Percentiles rank a stretch among this genome's conserved stretches.
These are phyloP conservation scores for Euzophera pinguis DNA, from an alignment of 2,888 invertebrate species.

Conservation along the genomic window DNA sequence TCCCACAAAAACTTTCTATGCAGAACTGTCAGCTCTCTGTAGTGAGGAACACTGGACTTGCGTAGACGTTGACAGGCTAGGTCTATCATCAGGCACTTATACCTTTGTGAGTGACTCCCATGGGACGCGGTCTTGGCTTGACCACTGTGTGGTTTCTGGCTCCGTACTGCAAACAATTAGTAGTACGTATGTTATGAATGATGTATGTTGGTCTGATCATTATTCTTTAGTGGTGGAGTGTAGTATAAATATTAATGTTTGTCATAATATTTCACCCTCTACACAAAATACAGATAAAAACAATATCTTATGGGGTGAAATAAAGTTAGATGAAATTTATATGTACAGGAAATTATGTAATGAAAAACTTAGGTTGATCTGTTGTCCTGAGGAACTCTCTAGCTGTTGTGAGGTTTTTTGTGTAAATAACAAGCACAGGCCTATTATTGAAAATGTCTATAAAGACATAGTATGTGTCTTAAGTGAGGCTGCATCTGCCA, in stretches of 20 bases:
- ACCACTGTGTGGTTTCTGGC: constrained; percentile 12
- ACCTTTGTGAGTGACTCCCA: constrained; percentile 9
- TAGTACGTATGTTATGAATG: not conserved
- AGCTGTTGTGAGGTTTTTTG: no score
- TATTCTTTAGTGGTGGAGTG: constrained; percentile 10
- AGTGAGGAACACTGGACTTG: constrained; percentile 7
- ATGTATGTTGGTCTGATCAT: constrained; percentile 15
- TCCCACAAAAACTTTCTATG: constrained; percentile 5
- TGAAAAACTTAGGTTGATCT: no score
- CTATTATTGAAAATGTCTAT: no score
- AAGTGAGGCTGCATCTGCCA: not conserved
- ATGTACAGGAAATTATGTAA: not conserved
- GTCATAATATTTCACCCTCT: no score
- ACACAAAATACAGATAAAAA: not conserved
- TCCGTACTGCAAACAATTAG: not conserved
- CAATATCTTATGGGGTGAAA: not conserved
- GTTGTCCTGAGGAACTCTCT: no score
- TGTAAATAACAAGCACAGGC: no score
- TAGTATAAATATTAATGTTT: not conserved
- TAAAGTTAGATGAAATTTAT: not conserved
- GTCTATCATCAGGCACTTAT: not conserved
- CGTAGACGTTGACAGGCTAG: constrained; percentile 9
- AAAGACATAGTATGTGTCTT: not conserved
- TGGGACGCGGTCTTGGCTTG: not conserved
- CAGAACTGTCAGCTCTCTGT: constrained; percentile 9